These are phyloP conservation scores for Pasiphila rectangulata DNA, from an alignment of 2,888 invertebrate species.

Conservation along the genomic window DNA sequence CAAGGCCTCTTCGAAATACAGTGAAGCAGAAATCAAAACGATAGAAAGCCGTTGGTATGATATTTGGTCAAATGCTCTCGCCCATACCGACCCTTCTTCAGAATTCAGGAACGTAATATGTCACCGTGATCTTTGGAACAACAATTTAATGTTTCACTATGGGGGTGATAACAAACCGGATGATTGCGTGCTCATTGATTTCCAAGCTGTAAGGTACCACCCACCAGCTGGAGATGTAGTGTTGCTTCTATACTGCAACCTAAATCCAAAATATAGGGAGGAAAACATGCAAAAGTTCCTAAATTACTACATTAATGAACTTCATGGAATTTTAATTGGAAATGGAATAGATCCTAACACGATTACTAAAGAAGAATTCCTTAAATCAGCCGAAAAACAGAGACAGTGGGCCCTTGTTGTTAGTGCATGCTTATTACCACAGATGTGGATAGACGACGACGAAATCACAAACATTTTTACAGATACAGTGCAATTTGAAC, in stretches of 20 bases:
- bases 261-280: conserved; percentile 70
- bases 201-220: conserved; percentile 83
- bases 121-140: conserved; percentile 84
- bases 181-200: conserved; percentile 84
- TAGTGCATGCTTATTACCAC: conserved; percentile 76
- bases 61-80: conserved; percentile 54
- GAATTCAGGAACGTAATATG: conserved; percentile 75
- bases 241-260: conserved; percentile 77
- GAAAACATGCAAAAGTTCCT: conserved; percentile 73
- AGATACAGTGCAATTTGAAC: conserved; percentile 73
- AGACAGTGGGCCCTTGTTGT: conserved; percentile 79
- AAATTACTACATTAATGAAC: conserved; percentile 77
- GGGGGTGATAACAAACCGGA: conserved; percentile 55
- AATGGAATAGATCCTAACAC: conserved; percentile 62
- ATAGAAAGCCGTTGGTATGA: conserved; percentile 54
- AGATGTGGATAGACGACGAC: conserved; percentile 76
- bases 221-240: conserved; percentile 85
- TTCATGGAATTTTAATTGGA: conserved; percentile 61
- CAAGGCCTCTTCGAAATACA: conserved; percentile 55
- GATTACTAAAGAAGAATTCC: conserved; percentile 64
- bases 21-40: conserved; percentile 34
- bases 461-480: conserved; percentile 65
- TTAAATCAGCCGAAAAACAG: conserved; percentile 68
- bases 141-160: conserved; percentile 82
- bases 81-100: conserved; percentile 48